Evolutionary conservation across 2,888 invertebrate genomes (phyloP), one percentile per base, ranked within the genome.

Genomic region (Anarsia innoxiella): DNA sequence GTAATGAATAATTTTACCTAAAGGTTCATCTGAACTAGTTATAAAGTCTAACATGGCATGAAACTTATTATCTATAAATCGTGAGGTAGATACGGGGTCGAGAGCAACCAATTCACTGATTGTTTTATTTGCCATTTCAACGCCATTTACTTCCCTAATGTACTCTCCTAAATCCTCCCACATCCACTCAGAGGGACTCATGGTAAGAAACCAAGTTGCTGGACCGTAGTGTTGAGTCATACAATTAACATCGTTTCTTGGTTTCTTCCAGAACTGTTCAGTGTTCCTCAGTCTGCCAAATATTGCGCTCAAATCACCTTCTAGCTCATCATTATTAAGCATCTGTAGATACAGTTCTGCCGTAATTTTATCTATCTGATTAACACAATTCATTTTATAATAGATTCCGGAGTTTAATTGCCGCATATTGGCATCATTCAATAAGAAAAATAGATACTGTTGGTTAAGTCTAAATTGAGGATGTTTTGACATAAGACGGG

Each of bases 1-100:
- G 31, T 53, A 56, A 49, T 59, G 53, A 25, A 31, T 37, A 13
- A 54, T 23, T 40, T 52, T 32, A 13, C 51, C 57, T 8, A 57
- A 25, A 5, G 56, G 57, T 14, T 44, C 40, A 37, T 49, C 45
- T 8, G 45, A 28, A 27, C 48, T 49, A 10, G 19, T 45, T 10
- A 61, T 37, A 34, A 65, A 64, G 13, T 56, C 54, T 14, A 64
- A 36, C 44, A 60, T 55, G 15, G 37, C 27, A 31, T 39, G 13
- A 43, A 62, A 63, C 40, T 61, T 53, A 15, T 48, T 57, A 15
- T 61, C 56, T 28, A 62, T 51, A 45, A 56, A 62, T 33, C 59
- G 35, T 1, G 58, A 57, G n/a, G 47, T 42, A 10, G 58, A 51
- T 1, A 62, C 51, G 9, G 60, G 56, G 45, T 67, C 61, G 5